Evolutionary conservation across 2,113 vertebrate genomes (phyloP).

Genomic region (Salvelinus namaycush): DNA sequence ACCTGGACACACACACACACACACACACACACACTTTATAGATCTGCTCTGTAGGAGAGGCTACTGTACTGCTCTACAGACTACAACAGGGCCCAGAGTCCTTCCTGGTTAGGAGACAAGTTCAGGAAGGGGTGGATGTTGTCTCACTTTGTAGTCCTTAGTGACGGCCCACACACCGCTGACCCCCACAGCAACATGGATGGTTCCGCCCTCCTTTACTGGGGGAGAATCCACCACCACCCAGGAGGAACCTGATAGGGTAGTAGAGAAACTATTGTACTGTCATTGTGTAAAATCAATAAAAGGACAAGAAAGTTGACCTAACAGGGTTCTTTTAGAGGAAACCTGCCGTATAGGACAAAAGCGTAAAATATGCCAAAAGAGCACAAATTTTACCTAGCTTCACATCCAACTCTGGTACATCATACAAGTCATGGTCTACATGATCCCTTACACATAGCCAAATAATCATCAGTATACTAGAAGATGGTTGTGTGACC

Average conservation of each 20-base stretch:
- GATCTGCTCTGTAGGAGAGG: too few species aligned
- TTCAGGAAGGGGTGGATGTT: neutral
- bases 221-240: conserved; percentile 82
- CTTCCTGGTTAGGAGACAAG: neutral
- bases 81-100: neutral
- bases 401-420: too few species aligned
- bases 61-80: neutral
- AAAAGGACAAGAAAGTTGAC: too few species aligned
- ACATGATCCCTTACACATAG: too few species aligned
- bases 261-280: neutral
- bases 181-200: conserved; percentile 86
- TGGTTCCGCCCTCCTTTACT: conserved; percentile 81
- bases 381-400: too few species aligned
- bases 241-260: conserved; percentile 78
- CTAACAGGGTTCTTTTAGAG: too few species aligned
- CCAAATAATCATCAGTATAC: neutral
- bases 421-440: too few species aligned
- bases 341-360: too few species aligned
- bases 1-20: conserved; percentile 75
- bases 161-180: conserved; percentile 94
- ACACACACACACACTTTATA: conserved; percentile 17
- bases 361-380: too few species aligned
- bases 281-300: neutral
- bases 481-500: neutral
- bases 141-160: conserved; percentile 89